Evolutionary conservation across 2,113 vertebrate species (phyloP), one percentile per base, ranked within the genome.

Genomic region (Fulica atra): DNA sequence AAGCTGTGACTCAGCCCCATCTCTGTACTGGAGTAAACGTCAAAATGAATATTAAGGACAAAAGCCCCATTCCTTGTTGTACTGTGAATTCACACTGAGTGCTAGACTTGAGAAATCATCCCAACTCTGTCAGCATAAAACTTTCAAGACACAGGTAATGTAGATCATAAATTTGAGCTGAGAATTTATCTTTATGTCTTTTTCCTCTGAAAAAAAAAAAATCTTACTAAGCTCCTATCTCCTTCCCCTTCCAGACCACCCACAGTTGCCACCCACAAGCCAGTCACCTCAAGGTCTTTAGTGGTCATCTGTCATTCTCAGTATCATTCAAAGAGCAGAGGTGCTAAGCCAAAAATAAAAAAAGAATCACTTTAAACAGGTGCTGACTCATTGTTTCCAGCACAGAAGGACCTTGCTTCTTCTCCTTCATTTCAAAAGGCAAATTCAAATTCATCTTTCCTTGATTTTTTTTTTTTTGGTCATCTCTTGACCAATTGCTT

Each of bases 101-200:
- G 40, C 50, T 57, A 81, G 80, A 88, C 26, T 28, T 69, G 48
- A 93, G 60, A 83, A 92, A 94, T 83, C 4, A 3, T 35, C 28
- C 80, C 68, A 38, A 26, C 44, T 66, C 54, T 50, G 57, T 88
- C 83, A 91, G 70, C 54, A 61, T 69, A 81, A 94, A 92, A 40
- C 50, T 92, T 96, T 29, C 57, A 86, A 86, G 92, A 25, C 70
- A 64, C 57, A 92, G 94, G 94, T 95, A 94, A 68, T 36, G 16
- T 84, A 13, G n/a, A 12, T 89, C 57, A 76, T 88, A 92, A 81
- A 94, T 92, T 54, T 69, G 50, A 91, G 25, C 42, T 76, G 33
- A 63, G 53, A 92, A 85, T 85, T 91, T 79, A 3, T 14, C 69
- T 83, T 44, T 59, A 76, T 90, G 31, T 21, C 11, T 28, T 96